phyloP scores from a whole-genome alignment of 2,113 vertebrate species.

The Galemys pyrenaicus region DNA sequence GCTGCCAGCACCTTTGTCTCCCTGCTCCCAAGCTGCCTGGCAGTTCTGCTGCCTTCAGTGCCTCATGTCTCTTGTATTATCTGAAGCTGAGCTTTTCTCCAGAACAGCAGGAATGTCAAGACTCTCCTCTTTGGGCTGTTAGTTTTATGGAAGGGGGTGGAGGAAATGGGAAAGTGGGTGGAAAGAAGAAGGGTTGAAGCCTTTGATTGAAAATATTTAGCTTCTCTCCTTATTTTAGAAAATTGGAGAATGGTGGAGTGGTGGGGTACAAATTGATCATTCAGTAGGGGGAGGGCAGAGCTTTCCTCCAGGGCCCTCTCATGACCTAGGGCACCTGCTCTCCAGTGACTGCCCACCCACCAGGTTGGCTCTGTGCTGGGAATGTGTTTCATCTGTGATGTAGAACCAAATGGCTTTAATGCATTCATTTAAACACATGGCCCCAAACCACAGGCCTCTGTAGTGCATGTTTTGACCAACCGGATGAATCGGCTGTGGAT shows the following conservation, averaged over 20 bases:
- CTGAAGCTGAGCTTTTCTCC: constrained; percentile 9
- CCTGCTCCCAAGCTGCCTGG: constrained; percentile 10
- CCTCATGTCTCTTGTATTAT: background rate
- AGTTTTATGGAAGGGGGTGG: background rate
- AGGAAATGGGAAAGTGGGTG: background rate
- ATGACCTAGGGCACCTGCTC: background rate
- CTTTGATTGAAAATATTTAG: background rate
- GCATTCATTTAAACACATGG: background rate
- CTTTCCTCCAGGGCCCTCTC: background rate
- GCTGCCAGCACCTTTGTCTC: constrained; percentile 33
- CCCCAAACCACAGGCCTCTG: background rate
- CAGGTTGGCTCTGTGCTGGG: background rate
- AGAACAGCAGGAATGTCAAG: background rate
- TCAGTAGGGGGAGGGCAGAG: background rate
- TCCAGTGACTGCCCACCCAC: background rate
- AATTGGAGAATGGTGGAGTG: background rate
- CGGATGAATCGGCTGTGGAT: background rate
- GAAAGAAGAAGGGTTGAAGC: background rate
- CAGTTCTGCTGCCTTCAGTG: background rate
- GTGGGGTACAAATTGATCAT: background rate
- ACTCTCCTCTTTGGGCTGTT: background rate
- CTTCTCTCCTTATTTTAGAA: constrained; percentile 42
- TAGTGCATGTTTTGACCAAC: background rate
- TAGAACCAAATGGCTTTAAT: background rate
- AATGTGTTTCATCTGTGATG: background rate